Conservation (phyloP, 2,888 invertebrate genomes). For the Athalia circularis region DNA sequence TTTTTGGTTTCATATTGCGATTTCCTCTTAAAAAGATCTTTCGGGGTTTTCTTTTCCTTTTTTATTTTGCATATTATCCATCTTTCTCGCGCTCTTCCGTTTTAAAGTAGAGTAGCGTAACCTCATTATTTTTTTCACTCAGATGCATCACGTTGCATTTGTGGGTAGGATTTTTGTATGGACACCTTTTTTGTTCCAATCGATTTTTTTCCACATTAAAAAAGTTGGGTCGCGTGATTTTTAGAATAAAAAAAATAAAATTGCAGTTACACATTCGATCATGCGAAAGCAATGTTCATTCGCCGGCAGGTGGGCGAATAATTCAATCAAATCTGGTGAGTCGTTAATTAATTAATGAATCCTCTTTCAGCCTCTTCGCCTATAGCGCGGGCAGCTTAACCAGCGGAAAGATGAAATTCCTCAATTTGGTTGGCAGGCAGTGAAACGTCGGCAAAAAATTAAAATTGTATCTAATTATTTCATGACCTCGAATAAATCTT, state of each 20-base stretch:
- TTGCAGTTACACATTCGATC: background rate
- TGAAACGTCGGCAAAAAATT: slow-evolving; percentile 4
- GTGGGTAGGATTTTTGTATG: too few relatives aligned
- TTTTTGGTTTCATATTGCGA: slow-evolving; percentile 13
- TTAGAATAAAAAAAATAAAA: background rate
- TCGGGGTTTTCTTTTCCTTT: background rate
- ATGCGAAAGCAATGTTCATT: slow-evolving; percentile 2
- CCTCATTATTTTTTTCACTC: background rate
- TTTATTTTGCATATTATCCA: background rate
- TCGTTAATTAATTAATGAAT: slow-evolving; percentile 28
- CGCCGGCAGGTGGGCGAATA: slow-evolving; percentile 3
- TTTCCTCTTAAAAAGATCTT: slow-evolving; percentile 1
- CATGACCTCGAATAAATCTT: slow-evolving; percentile 24
- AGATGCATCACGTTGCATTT: too few relatives aligned
- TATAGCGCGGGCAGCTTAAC: background rate
- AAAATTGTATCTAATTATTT: slow-evolving; percentile 2
- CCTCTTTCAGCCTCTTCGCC: background rate
- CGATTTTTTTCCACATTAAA: too few relatives aligned
- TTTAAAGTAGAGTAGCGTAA: slow-evolving; percentile 3
- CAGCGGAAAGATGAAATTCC: slow-evolving; percentile 17
- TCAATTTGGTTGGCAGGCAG: slow-evolving; percentile 10
- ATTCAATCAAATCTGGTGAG: slow-evolving; percentile 31
- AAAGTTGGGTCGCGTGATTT: background rate
- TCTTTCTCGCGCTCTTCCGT: slow-evolving; percentile 3
- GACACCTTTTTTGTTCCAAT: too few relatives aligned